Evolutionary conservation across 2,888 invertebrate species (phyloP), one percentile per base, ranked within the genome.

Genomic region (Lottia scabra): DNA sequence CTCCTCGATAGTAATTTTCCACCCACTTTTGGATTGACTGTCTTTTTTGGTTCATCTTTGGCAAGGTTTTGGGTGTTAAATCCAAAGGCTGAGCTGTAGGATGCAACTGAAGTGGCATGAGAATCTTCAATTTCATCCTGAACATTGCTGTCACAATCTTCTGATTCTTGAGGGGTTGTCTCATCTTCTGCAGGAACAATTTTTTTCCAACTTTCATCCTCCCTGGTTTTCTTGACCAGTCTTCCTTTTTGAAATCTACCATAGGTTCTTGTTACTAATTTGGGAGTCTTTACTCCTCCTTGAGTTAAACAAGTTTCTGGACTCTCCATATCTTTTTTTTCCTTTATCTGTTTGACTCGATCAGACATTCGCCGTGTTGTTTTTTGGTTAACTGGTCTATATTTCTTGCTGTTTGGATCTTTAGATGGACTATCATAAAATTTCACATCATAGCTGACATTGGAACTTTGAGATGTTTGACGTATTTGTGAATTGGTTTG

Each of bases 261-360:
- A 45, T 23, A 67, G 67, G 67, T 67, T 44, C 23, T 46, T 19
- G 67, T 67, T n/a, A 27, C 45, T 8, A 27, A 10, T 26, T n/a
- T 10, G 13, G 43, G 19, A 27, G 16, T 27, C 48, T 46, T 46
- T 26, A 45, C 44, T 16, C 27, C 62, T 30, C 30, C 19, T 16
- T 48, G 23, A 6, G 48, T 56, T 19, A 62, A 10, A 62, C 8
- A 27, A 23, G 10, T 26, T 30, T 56, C 30, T 19, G 67, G 56
- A 26, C 56, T 30, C 8, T 19, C 56, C 38, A 6, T 38, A 38
- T 38, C 38, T 38, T 38, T 38, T 8, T 56, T 56, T 2, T 10
- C 10, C 23, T 56, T 19, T 12, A 10, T 23, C 23, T 56, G 19
- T 56, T 56, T 19, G 8, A 56, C 12, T 12, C 56, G 19, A 19